Evolutionary conservation across 2,113 vertebrate species (phyloP), one percentile per base, ranked within the genome.

Genomic region (Gopherus evgoodei): DNA sequence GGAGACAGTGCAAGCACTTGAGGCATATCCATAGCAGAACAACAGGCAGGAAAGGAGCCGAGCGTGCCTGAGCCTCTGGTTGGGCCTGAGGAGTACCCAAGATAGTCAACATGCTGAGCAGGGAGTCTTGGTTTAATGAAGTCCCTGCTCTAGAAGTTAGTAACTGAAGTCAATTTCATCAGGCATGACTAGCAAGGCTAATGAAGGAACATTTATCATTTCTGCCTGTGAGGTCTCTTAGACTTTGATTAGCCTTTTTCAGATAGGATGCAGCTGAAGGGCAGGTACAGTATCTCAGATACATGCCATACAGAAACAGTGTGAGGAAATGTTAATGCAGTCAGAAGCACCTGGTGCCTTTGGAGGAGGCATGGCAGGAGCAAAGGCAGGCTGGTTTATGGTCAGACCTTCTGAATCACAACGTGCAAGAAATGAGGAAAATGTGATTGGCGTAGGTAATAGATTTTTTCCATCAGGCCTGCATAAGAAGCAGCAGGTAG

Each of bases 341-440:
- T 29, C 81, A 93, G 84, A 94, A 95, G 78, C 35, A 49, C 25
- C 53, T 82, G 52, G 59, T 86, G 22, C 38, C 47, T 91, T 95
- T 50, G 82, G 79, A 59, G 88, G 79, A 91, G 31, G 19, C 65
- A 83, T 35, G 0, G 1, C 83, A 89, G 21, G 25, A 90, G 29
- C 69, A 86, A 53, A 49, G 78, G 52, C 50, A 90, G 25, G 10
- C 31, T 47, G 59, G 57, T 72, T 85, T 42, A 21, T 56, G 42
- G 69, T 78, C 47, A 94, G 19, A 72, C 80, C 88, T 47, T 0
- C 2, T 13, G 38, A 91, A 27, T 27, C n/a, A 47, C 22, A 47
- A 5, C 76, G 76, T 53, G 24, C 35, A 47, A 29, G 38, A 5
- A 7, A 42, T 22, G 52, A 89, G 89, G 76, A 79, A 91, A 93